A percentile compares a stretch with the other conserved stretches of the same genome.
Evolutionary conservation across 1,140 invertebrate genomes (phyloP).

Genomic region (Philopotamus ludificatus): DNA sequence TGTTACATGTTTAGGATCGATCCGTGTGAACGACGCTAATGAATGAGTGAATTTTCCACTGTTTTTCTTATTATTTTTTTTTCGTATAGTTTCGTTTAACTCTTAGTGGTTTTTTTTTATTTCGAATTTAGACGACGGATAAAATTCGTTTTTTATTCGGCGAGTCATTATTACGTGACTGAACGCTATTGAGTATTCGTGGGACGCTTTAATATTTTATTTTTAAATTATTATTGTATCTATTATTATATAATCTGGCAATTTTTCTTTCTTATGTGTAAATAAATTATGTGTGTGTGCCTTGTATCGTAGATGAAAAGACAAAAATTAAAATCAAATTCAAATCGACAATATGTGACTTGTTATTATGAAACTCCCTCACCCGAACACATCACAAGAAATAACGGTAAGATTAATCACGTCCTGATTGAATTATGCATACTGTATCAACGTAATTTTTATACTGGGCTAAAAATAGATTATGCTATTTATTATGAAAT

Average conservation of each 20-base stretch:
- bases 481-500: too few relatives aligned
- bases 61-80: background rate
- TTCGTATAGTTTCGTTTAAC: too few relatives aligned
- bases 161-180: slow-evolving; percentile 7
- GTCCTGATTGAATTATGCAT: too few relatives aligned
- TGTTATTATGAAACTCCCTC: background rate
- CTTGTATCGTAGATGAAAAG: slow-evolving; percentile 60
- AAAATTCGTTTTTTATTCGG: too few relatives aligned
- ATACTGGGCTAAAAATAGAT: too few relatives aligned
- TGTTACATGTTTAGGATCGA: slow-evolving; percentile 43
- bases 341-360: slow-evolving; percentile 47
- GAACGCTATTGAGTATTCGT: slow-evolving; percentile 39
- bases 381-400: background rate
- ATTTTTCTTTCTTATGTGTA: slow-evolving; percentile 41
- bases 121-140: too few relatives aligned
- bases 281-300: slow-evolving; percentile 55
- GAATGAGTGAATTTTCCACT: slow-evolving; percentile 35
- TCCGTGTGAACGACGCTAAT: slow-evolving; percentile 36
- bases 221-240: slow-evolving; percentile 41
- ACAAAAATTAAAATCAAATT: slow-evolving; percentile 55
- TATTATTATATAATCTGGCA: slow-evolving; percentile 39
- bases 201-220: slow-evolving; percentile 35
- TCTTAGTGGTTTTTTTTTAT: too few relatives aligned
- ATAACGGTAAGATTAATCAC: background rate
- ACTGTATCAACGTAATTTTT: too few relatives aligned